Conservation (phyloP, 2,888 invertebrate species). For the Blastobasis adustella region DNA sequence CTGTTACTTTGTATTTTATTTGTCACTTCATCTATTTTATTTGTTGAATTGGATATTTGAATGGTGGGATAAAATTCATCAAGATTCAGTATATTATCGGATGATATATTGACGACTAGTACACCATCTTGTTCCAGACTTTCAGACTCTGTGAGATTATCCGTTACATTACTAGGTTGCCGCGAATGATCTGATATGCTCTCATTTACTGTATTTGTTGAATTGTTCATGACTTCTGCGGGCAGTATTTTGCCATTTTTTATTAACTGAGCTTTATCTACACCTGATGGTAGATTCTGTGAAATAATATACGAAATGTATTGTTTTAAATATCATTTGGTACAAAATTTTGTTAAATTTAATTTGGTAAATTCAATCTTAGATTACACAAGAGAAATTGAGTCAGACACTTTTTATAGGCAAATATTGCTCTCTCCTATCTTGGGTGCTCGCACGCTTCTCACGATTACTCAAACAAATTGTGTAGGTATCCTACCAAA, state of each 20-base stretch:
- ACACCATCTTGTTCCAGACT: constrained; percentile 70
- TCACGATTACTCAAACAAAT: no score
- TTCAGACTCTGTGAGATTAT: constrained; percentile 64
- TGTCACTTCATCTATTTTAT: constrained; percentile 63
- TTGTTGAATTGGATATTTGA: constrained; percentile 50
- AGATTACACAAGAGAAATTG: no score
- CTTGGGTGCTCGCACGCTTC: no score
- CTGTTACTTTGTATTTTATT: constrained; percentile 74
- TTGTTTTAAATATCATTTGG: no score
- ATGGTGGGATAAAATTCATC: constrained; percentile 61
- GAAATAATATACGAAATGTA: constrained; percentile 13
- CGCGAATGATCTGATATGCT: constrained; percentile 37
- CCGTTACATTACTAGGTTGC: constrained; percentile 36
- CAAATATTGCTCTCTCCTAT: no score
- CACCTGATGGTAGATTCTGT: constrained; percentile 54
- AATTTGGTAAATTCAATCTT: no score
- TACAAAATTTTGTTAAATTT: no score
- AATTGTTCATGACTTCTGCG: constrained; percentile 45
- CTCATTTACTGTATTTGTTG: constrained; percentile 31
- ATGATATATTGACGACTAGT: constrained; percentile 61
- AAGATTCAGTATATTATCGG: constrained; percentile 60
- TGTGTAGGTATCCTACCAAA: no score
- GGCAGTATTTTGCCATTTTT: constrained; percentile 62
- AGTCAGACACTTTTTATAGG: no score
- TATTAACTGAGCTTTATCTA: constrained; percentile 55